Conservation (phyloP, 2,797 vertebrate genomes). For the Hydrolagus colliei region DNA sequence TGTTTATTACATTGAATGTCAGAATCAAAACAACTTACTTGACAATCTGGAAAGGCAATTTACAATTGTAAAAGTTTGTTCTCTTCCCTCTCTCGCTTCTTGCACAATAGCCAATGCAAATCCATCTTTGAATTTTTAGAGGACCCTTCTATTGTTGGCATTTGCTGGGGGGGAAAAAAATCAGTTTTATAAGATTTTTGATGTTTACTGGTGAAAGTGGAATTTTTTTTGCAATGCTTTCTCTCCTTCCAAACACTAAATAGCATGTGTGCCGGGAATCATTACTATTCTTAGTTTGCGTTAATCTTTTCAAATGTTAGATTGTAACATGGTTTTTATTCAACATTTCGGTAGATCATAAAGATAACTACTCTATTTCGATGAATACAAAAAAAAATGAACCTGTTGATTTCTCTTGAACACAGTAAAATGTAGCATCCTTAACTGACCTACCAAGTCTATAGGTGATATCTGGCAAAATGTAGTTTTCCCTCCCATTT, state of each 20-base stretch:
- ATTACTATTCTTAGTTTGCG: background rate
- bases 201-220: background rate
- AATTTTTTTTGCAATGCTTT: background rate
- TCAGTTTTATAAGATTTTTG: background rate
- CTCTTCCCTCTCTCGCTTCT: background rate
- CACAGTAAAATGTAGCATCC: no score
- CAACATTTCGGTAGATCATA: background rate
- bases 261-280: background rate
- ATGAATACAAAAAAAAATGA: background rate
- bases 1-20: constrained; percentile 4
- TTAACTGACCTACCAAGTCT: no score
- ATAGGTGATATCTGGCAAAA: no score
- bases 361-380: background rate
- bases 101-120: no score
- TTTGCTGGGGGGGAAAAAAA: background rate
- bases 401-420: background rate
- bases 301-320: background rate
- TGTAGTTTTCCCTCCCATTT: no score
- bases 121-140: background rate
- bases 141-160: background rate
- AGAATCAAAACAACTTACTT: background rate
- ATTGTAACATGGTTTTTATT: background rate
- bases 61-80: background rate
- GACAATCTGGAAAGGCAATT: background rate
- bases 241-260: background rate